phyloP scores from a whole-genome alignment of 2,888 invertebrate genomes.

The Philereme vetulata region DNA sequence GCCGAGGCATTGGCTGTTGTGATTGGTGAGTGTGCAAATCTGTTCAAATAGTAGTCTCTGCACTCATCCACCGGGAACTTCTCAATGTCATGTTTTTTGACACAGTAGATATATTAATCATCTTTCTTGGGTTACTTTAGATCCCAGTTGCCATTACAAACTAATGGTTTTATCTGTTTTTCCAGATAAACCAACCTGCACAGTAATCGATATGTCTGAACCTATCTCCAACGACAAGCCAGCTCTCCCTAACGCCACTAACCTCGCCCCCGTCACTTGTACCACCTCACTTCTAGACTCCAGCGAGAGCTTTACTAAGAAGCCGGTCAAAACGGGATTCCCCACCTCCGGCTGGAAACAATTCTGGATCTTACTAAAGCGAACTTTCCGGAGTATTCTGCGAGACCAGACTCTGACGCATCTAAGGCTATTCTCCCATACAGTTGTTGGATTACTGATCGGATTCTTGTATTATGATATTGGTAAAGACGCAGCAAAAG shows the following conservation, averaged over 20 bases:
- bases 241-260: conserved; percentile 62
- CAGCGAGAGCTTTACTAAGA: conserved; percentile 88
- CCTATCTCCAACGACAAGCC: conserved; percentile 68
- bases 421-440: conserved; percentile 93
- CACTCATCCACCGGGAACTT: no score
- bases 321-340: conserved; percentile 88
- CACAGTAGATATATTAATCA: no score
- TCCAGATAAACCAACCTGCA: conserved; percentile 81
- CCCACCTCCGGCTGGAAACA: conserved; percentile 93
- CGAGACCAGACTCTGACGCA: conserved; percentile 95
- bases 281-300: conserved; percentile 89
- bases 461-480: conserved; percentile 97
- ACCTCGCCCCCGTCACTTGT: conserved; percentile 84
- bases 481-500: conserved; percentile 96
- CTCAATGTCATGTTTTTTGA: no score
- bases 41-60: no score
- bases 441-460: conserved; percentile 95
- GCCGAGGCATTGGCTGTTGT: conserved; percentile 68
- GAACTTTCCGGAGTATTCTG: conserved; percentile 92
- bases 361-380: conserved; percentile 93
- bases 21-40: conserved; percentile 54
- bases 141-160: no score
- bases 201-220: conserved; percentile 81
- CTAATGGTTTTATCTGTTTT: conserved; percentile 16
- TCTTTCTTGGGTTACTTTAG: no score